Evolutionary conservation across 2,113 vertebrate species (phyloP).

Genomic region (Butorides virescens): DNA sequence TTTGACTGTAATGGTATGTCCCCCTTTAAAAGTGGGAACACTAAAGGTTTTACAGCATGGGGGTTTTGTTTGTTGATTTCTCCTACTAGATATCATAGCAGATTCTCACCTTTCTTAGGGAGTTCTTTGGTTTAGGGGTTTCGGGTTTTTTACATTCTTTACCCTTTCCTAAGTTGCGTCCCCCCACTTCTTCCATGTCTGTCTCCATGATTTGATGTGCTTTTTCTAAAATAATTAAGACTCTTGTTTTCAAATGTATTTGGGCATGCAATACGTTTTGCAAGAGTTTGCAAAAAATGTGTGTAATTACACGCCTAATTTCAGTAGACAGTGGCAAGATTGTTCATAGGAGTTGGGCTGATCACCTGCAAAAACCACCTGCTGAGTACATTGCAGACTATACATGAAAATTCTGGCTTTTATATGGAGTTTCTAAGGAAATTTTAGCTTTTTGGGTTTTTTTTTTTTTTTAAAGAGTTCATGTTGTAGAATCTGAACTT

Average conservation of each 20-base stretch:
- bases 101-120: background rate
- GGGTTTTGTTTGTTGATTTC: background rate
- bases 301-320: background rate
- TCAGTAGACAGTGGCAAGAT: background rate
- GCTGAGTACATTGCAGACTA: background rate
- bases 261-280: background rate
- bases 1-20: background rate
- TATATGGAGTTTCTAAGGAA: background rate
- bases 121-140: background rate
- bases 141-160: background rate
- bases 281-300: background rate
- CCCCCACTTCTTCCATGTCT: background rate
- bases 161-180: background rate
- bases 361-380: background rate
- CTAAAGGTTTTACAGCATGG: background rate
- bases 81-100: background rate
- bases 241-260: background rate
- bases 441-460: background rate
- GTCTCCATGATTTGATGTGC: background rate
- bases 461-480: background rate
- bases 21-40: background rate
- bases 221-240: background rate
- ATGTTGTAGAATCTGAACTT: background rate
- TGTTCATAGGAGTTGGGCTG: background rate
- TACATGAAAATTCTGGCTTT: background rate